These are phyloP conservation scores for Calcarius ornatus DNA, from an alignment of 2,113 vertebrate genomes.

Conservation along the genomic window DNA sequence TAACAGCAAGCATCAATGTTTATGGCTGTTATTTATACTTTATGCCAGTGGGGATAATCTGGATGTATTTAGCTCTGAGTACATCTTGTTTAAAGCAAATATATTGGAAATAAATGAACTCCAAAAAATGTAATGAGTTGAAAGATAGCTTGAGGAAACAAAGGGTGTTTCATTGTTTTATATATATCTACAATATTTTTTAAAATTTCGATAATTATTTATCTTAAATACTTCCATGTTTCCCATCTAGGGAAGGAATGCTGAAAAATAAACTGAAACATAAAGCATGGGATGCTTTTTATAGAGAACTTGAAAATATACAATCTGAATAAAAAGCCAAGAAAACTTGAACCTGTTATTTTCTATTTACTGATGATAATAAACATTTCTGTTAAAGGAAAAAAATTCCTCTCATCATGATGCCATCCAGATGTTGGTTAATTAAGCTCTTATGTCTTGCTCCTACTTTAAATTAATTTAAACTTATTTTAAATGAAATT, in stretches of 20 bases:
- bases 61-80: background rate
- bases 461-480: background rate
- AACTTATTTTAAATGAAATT: background rate
- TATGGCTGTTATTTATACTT: background rate
- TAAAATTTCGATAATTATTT: background rate
- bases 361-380: background rate
- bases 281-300: background rate
- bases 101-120: background rate
- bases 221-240: background rate
- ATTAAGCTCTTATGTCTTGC: background rate
- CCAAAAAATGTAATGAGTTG: background rate
- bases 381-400: background rate
- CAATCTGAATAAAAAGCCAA: background rate
- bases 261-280: background rate
- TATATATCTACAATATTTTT: background rate
- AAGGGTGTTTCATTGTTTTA: background rate
- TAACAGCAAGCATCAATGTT: background rate
- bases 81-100: background rate
- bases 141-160: background rate
- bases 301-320: background rate
- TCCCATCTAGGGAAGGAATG: background rate
- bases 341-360: background rate
- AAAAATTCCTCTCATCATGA: background rate
- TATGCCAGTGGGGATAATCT: background rate
- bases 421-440: background rate